Base-by-base conservation (phyloP, 2,888 invertebrate species). In the Chirona hameri region DNA sequence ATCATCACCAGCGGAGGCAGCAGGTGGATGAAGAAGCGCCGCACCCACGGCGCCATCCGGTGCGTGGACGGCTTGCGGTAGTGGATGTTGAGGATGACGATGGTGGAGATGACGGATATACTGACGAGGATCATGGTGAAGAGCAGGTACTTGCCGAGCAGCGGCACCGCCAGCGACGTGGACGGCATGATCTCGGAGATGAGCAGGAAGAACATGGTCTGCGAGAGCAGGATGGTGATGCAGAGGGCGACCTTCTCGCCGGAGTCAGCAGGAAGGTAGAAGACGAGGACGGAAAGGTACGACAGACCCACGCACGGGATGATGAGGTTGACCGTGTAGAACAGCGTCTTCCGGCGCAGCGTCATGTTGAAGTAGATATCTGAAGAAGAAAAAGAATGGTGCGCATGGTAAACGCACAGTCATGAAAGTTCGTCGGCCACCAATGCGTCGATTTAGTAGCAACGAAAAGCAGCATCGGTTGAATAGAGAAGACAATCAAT, bases 281-380 rank as follows among this genome's bases (percentile, higher is more conserved):
- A 99, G 3, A 98, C 98, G 82, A 99, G 90, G 0, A 98, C 96
- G 24, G 98, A 98, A 24, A 99, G 91, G 87, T 97, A 97, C 24
- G 97, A 97, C 85, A 99, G 98, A 82, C 97, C 96, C 12, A 99
- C 96, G 87, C 98, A 98, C 0, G 98, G n/a, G n/a, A n/a, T n/a
- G n/a, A n/a, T n/a, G n/a, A n/a, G n/a, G n/a, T n/a, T n/a, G n/a
- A n/a, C n/a, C 0, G 98, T 98, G 90, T 98, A 98, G 89, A 98
- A 99, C 27, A 98, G 90, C 0, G 98, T 97, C 89, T 97, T 97
- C 46, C 98, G 91, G 81, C 98, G 91, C 4, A 98, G 89, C 0
- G 98, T 98, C 86, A 99, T 98, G 89, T 98, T 98, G 91, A 99
- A 99, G 89, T 98, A 99, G 84, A 99, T 98, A 90, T 99, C 99